phyloP scores from a whole-genome alignment of 30 jellyfish, hydroid and myxozoan genomes.

The Cassiopea andromeda region DNA sequence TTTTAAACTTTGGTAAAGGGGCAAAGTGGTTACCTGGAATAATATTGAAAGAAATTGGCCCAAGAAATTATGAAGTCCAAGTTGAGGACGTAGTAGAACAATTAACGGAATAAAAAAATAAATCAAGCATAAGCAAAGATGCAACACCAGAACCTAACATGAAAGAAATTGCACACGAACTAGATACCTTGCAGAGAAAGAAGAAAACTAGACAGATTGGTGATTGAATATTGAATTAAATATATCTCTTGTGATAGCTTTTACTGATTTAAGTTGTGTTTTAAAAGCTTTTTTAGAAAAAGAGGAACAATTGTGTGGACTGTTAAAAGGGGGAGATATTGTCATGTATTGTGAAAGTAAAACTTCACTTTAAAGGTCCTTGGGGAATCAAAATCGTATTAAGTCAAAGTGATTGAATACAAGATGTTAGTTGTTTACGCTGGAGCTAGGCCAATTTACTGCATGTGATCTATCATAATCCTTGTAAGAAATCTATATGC shows the following conservation, averaged over 20 bases:
- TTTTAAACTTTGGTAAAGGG: neutral
- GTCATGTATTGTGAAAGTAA: neutral
- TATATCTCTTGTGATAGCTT: neutral
- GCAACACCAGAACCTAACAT: conserved; percentile 9
- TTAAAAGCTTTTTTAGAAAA: neutral
- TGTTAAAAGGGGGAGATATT: neutral
- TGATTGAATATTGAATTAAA: neutral
- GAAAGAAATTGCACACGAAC: conserved; percentile 39
- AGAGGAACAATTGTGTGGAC: neutral
- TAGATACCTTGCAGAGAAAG: conserved; percentile 25
- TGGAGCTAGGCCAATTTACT: neutral
- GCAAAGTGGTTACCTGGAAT: conserved; percentile 27
- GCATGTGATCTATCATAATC: neutral
- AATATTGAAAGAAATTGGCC: neutral
- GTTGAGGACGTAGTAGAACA: neutral
- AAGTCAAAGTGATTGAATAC: conserved; percentile 15
- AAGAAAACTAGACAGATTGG: conserved; percentile 42
- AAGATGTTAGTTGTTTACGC: neutral
- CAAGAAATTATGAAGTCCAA: neutral
- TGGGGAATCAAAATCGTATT: conserved; percentile 31
- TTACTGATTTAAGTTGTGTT: neutral
- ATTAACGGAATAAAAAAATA: neutral
- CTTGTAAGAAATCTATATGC: too few species aligned
- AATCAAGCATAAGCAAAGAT: neutral
- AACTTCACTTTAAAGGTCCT: conserved; percentile 5